Conservation (phyloP, 1,140 invertebrate species). For the Steinernema feltiae region DNA sequence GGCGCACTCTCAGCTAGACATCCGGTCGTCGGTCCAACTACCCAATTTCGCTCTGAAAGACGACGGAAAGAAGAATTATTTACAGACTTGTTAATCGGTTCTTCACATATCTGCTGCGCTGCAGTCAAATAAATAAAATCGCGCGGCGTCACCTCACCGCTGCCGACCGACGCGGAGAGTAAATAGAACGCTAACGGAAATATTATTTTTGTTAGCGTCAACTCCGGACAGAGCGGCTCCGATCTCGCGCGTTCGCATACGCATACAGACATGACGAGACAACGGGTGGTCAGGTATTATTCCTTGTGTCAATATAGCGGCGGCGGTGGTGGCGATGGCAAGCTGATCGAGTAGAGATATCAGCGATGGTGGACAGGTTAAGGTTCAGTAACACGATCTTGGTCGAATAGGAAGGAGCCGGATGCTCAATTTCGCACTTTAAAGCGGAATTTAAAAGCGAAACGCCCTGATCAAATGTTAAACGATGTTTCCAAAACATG, state of each 20-base stretch:
- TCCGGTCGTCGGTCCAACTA: background rate
- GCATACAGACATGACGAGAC: too few species aligned
- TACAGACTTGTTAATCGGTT: background rate
- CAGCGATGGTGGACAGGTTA: background rate
- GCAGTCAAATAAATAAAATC: conserved; percentile 5
- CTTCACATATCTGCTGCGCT: background rate
- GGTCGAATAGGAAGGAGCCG: background rate
- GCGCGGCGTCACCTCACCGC: background rate
- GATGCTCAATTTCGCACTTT: background rate
- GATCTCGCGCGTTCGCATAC: too few species aligned
- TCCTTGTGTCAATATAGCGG: conserved; percentile 1
- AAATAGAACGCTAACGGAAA: conserved; percentile 4
- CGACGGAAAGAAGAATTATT: too few species aligned
- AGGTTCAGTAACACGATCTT: background rate
- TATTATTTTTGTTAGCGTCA: background rate
- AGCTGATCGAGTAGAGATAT: background rate
- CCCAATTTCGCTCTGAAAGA: background rate
- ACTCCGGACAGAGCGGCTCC: too few species aligned
- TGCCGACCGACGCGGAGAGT: background rate
- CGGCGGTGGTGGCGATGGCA: background rate
- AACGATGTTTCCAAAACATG: background rate
- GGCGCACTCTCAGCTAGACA: background rate
- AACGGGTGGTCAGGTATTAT: background rate
- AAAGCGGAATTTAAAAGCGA: background rate
- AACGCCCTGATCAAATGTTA: background rate